Evolutionary conservation across 2,113 vertebrate species (phyloP).

Genomic region (Atherinomorus stipes): DNA sequence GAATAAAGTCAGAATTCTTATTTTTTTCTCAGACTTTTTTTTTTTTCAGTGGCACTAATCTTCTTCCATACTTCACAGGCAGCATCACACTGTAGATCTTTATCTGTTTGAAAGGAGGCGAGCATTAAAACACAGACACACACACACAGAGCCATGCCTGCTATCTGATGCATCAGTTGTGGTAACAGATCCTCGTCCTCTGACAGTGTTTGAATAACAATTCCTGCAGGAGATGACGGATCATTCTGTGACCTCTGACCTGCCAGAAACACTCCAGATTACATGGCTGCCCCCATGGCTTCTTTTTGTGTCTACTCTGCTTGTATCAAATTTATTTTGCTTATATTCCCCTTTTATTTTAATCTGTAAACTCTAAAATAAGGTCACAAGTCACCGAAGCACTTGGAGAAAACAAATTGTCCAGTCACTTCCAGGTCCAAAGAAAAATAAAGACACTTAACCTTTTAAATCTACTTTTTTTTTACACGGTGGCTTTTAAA

Average conservation of each 20-base stretch:
- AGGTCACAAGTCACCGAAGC: too few species aligned
- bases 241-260: constrained; percentile 52
- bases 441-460: not conserved
- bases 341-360: too few species aligned
- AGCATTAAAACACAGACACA: too few species aligned
- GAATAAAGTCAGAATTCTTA: too few species aligned
- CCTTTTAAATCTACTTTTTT: not conserved
- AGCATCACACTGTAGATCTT: constrained; percentile 34
- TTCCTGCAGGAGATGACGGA: constrained; percentile 11
- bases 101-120: constrained; percentile 49
- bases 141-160: not conserved
- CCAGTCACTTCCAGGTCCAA: too few species aligned
- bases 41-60: too few species aligned
- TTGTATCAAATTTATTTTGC: too few species aligned
- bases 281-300: not conserved
- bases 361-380: too few species aligned
- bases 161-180: constrained; percentile 41
- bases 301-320: too few species aligned
- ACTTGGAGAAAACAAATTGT: too few species aligned
- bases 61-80: too few species aligned
- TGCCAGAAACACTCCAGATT: constrained; percentile 23
- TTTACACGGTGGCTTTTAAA: not conserved
- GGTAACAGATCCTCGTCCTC: constrained; percentile 3
- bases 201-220: constrained; percentile 72
- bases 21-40: too few species aligned